These are phyloP conservation scores for Acronicta leporina DNA, from an alignment of 2,888 invertebrate genomes.

Conservation along the genomic window DNA sequence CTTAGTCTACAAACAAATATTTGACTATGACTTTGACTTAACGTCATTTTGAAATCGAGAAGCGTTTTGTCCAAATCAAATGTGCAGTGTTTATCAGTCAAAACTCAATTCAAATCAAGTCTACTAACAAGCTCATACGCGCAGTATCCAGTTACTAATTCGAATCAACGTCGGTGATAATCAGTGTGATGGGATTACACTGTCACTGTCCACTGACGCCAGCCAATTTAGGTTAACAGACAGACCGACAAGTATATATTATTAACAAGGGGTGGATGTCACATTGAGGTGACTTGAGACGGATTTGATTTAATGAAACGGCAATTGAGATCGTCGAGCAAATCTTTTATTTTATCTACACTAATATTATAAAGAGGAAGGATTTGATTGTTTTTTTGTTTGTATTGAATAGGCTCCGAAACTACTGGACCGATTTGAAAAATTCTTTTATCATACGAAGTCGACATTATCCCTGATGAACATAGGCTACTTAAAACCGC, in stretches of 20 bases:
- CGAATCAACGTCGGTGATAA: conserved; percentile 52
- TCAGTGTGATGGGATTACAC: conserved; percentile 52
- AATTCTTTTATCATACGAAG: no score
- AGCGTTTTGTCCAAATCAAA: no score
- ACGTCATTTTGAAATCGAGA: no score
- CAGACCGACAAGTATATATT: conserved; percentile 37
- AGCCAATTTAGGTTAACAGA: conserved; percentile 55
- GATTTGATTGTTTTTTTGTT: no score
- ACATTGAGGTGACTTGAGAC: conserved; percentile 6
- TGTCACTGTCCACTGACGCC: conserved; percentile 44
- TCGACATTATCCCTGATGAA: no score
- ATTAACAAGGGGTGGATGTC: conserved; percentile 43
- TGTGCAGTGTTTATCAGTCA: neutral
- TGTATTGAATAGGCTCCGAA: no score
- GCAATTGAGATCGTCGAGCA: neutral
- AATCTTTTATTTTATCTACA: no score
- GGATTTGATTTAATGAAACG: neutral
- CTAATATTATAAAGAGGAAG: no score
- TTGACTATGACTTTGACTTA: no score
- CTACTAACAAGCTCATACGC: conserved; percentile 4
- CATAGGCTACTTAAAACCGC: no score
- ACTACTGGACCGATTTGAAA: no score
- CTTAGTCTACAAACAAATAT: no score
- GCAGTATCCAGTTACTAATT: conserved; percentile 36
- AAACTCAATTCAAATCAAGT: conserved; percentile 1